These are phyloP conservation scores for Hypotaenidia philippensis DNA, from an alignment of 2,797 vertebrate genomes.

Conservation along the genomic window DNA sequence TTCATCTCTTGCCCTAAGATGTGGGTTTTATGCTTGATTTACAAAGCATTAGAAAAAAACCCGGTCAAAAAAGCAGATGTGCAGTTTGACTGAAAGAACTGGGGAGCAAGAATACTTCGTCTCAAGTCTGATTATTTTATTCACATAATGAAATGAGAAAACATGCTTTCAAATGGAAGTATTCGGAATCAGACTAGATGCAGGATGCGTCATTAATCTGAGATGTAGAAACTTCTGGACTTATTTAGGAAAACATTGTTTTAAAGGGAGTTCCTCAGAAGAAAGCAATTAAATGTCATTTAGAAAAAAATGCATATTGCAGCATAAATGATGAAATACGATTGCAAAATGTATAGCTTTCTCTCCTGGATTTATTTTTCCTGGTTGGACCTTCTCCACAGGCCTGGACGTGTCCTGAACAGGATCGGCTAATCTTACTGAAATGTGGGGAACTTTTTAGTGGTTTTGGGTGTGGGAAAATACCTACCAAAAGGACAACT, in stretches of 20 bases:
- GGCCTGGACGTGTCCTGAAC: background rate
- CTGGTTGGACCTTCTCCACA: conserved; percentile 22
- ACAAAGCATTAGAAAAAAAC: conserved; percentile 35
- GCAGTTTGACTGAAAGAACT: conserved; percentile 41
- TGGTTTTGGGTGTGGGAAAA: conserved; percentile 45
- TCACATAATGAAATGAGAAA: conserved; percentile 54
- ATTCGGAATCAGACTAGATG: conserved; percentile 55
- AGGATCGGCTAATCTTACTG: background rate
- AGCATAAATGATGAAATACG: background rate
- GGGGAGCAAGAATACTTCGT: conserved; percentile 27
- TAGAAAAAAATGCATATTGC: conserved; percentile 41
- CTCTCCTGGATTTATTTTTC: conserved; percentile 18
- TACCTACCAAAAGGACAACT: conserved; percentile 5
- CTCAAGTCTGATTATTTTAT: conserved; percentile 44
- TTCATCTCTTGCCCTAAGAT: conserved; percentile 10
- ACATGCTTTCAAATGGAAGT: conserved; percentile 37
- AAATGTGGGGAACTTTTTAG: conserved; percentile 29
- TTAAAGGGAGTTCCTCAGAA: conserved; percentile 66
- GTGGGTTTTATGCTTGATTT: conserved; percentile 15
- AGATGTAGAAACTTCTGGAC: conserved; percentile 65
- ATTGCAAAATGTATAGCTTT: conserved; percentile 57
- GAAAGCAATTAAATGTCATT: conserved; percentile 66
- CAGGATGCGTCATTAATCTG: conserved; percentile 42
- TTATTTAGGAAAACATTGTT: conserved; percentile 59
- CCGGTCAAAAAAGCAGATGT: background rate